These are phyloP conservation scores for Drosophila pseudoananassae DNA, from an alignment of 1,140 invertebrate genomes.

Conservation along the genomic window DNA sequence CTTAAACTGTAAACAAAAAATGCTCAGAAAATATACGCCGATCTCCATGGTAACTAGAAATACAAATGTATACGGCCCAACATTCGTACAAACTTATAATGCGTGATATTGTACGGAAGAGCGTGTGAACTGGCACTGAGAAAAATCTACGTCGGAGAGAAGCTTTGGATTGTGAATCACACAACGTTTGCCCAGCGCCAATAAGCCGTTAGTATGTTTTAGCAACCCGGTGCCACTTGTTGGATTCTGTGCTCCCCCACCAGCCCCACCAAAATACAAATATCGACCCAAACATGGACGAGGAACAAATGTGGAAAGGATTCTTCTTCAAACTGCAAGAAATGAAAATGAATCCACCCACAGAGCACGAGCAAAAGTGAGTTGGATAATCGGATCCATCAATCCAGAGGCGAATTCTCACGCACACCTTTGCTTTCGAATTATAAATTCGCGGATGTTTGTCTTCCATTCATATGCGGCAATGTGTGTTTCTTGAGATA, in stretches of 20 bases:
- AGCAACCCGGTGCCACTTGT: conserved; percentile 37
- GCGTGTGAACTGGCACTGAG: conserved; percentile 35
- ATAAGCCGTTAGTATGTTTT: conserved; percentile 43
- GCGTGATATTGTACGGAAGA: conserved; percentile 33
- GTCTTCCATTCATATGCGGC: not conserved
- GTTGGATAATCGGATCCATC: conserved; percentile 35
- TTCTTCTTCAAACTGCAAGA: conserved; percentile 87
- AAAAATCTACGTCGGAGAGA: conserved; percentile 45
- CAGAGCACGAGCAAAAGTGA: conserved; percentile 87
- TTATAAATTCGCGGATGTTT: conserved; percentile 16
- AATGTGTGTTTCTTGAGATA: conserved; percentile 32
- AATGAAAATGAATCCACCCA: conserved; percentile 85
- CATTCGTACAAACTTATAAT: conserved; percentile 11
- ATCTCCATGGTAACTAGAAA: conserved; percentile 33
- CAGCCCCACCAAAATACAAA: not conserved
- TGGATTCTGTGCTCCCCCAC: conserved; percentile 30
- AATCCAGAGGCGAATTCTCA: conserved; percentile 1
- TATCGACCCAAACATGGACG: conserved; percentile 71
- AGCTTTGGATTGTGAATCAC: conserved; percentile 38
- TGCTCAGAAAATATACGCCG: conserved; percentile 9
- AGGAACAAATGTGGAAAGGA: conserved; percentile 90
- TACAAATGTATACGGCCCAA: not conserved
- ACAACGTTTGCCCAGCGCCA: conserved; percentile 29
- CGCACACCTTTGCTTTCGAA: conserved; percentile 3
- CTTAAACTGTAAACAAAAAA: conserved; percentile 14